Evolutionary conservation across 1,140 invertebrate species (phyloP), one percentile per base, ranked within the genome.

Genomic region (Hypsibius dujardini): DNA sequence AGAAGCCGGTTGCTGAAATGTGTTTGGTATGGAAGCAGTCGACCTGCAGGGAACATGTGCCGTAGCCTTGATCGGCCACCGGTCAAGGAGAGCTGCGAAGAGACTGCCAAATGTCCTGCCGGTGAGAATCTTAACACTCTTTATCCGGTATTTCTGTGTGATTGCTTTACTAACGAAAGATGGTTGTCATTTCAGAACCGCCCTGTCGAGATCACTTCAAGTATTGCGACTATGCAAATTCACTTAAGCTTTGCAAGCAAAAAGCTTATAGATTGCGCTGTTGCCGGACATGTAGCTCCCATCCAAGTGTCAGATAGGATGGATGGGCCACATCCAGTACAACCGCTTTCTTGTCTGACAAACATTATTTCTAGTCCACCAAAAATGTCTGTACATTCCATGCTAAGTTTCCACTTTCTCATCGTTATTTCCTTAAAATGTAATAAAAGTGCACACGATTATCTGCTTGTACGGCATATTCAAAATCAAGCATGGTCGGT

Each of bases 201-300:
- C 7, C 7, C 7, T 56, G 50, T n/a, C 7, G n/a, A n/a, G 50
- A 56, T 56, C 50, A 56, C 50, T 56, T 56, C 50, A 56, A 56
- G 50, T 56, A 56, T 56, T 56, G 50, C 50, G n/a, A n/a, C n/a
- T 56, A 56, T n/a, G 50, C 50, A 7, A 56, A 56, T n/a, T 56
- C 50, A n/a, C 50, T 56, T n/a, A 56, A 56, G 50, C 50, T 56
- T 7, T 56, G 50, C 50, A 7, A n/a, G n/a, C 50, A 56, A 56
- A 56, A 56, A 56, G 50, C 50, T n/a, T 56, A 56, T n/a, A 7
- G 50, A 7, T n/a, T 56, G 7, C 50, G 50, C 7, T 56, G 50
- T n/a, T 56, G 50, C n/a, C 50, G n/a, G n/a, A 56, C 50, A 7
- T 56, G 50, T n/a, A 56, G n/a, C 7, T 7, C n/a, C 50, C 50